Evolutionary conservation across 2,113 vertebrate genomes (phyloP).

Genomic region (Perca fluviatilis): DNA sequence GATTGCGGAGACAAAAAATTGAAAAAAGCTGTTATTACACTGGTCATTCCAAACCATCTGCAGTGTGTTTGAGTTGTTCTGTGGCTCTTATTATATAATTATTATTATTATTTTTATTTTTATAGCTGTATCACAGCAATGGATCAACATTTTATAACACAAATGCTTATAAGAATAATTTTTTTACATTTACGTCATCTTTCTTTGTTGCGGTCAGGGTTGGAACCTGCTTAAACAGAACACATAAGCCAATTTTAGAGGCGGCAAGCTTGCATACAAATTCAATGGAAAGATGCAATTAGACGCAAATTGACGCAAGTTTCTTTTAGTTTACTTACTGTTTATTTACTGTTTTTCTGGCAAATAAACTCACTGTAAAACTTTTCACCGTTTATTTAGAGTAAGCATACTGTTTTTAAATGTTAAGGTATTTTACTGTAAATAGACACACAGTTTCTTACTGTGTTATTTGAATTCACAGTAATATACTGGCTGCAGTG

Average conservation of each 20-base stretch:
- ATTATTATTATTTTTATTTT: no score
- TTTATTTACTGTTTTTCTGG: background rate
- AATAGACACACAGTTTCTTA: no score
- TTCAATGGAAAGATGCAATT: background rate
- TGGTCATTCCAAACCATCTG: background rate
- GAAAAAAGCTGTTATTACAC: slow-evolving; percentile 7
- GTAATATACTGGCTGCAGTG: no score
- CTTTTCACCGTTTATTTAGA: no score
- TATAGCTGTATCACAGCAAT: background rate
- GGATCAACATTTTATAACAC: background rate
- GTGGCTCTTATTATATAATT: background rate
- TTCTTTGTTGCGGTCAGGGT: background rate
- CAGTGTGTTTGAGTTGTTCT: background rate
- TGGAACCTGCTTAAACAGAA: background rate
- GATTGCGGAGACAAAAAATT: slow-evolving; percentile 18
- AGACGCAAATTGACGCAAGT: background rate
- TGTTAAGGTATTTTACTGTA: no score
- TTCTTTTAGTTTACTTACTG: background rate
- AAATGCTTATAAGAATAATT: background rate
- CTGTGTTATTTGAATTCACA: no score
- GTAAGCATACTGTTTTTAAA: no score
- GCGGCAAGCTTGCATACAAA: background rate
- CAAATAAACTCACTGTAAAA: background rate
- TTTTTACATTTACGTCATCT: background rate
- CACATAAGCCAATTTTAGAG: background rate